Evolutionary conservation across 1,140 invertebrate species (phyloP).

Genomic region (Zelostemma sp.): DNA sequence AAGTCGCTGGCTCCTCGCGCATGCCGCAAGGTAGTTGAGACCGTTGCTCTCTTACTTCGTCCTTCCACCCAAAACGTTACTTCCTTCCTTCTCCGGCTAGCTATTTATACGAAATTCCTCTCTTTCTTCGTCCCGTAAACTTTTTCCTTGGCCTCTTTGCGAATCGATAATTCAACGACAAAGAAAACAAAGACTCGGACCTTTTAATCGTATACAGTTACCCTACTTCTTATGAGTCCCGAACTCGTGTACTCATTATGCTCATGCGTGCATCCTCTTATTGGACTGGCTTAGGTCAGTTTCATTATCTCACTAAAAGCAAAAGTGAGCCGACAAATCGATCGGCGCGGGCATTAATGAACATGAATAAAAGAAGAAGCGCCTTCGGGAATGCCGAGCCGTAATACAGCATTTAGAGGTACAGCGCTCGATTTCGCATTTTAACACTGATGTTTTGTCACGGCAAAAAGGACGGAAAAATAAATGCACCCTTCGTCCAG

Average conservation of each 20-base stretch:
- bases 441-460: too few species aligned
- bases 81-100: constrained; percentile 19
- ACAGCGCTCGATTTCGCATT: too few species aligned
- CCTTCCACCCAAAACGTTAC: constrained; percentile 11
- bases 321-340: constrained; percentile 59
- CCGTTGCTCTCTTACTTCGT: constrained; percentile 3
- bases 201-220: constrained; percentile 18
- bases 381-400: background rate
- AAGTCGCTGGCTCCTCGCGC: constrained; percentile 53
- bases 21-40: constrained; percentile 44
- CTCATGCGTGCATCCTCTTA: constrained; percentile 13
- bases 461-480: too few species aligned
- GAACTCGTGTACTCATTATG: constrained; percentile 18
- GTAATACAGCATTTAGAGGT: too few species aligned
- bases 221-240: background rate
- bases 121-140: constrained; percentile 18
- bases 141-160: constrained; percentile 1
- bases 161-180: background rate
- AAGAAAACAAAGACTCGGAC: background rate
- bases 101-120: constrained; percentile 15
- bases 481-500: too few species aligned
- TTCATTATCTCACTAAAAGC: constrained; percentile 60
- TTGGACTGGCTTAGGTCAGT: constrained; percentile 58
- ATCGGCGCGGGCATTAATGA: constrained; percentile 60
- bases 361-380: constrained; percentile 55